Base-by-base conservation (phyloP, 1,140 invertebrate species). In the Psix sp. region DNA sequence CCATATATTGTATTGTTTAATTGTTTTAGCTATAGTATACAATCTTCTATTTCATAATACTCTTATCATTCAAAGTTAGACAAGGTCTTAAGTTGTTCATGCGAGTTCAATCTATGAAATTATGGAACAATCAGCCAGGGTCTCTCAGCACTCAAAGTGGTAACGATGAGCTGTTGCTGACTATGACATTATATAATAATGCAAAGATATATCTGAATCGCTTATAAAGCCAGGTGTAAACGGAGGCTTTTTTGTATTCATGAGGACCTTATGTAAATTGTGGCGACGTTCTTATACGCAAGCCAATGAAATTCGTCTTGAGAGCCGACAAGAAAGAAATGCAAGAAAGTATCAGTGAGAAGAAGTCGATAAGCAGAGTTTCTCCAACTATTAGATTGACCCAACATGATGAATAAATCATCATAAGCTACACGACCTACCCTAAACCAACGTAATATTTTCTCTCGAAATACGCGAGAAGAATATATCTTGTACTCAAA, bases 201-300 rank as follows among this genome's bases (percentile, higher is more conserved):
- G 24, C 20, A 26, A 38, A 36, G 56, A 40, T 54, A 48, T 46
- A 54, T 52, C 13, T 13, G 11, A 24, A 16, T 26, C 13, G 31
- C 7, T 65, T 54, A 4, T 29, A 33, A 33, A 67, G 24, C 42
- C 59, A 51, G 43, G 51, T 36, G 51, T 57, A 52, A 67, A 51
- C 56, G 62, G 26, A 43, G 40, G 14, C 40, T 56, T 67, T 63
- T 63, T 67, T 74, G 71, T 67, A 68, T 74, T 74, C 63, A 67
- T 68, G 62, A 63, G 54, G 63, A 63, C 63, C 56, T 52, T 74
- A 68, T 68, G 63, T 59, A 68, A 68, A 74, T 74, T 57, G 52
- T 18, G 38, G 26, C 42, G 45, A 51, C 42, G 56, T 67, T 74
- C 49, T 51, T 49, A 49, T 62, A 67, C 38, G 62, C 62, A 56